Base-by-base conservation (phyloP, 1,140 invertebrate species). In the Psilanteris sp. region DNA sequence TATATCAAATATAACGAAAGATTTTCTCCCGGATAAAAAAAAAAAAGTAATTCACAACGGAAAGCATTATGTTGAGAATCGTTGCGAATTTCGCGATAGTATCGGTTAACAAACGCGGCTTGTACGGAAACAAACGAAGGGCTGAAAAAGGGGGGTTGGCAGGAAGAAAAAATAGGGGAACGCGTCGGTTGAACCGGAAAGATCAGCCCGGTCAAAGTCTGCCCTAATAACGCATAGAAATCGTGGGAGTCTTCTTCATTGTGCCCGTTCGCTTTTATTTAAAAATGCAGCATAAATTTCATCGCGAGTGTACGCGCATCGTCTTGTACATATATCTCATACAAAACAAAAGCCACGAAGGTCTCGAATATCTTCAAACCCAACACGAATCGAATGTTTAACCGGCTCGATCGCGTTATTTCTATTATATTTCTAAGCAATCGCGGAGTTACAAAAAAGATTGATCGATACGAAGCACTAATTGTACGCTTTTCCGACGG, bases 191-290 rank as follows among this genome's bases (percentile, higher is more conserved):
- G 44, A 78, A 68, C 74, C 48, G 77, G 72, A 79, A 78, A 78
- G 74, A 81, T 80, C 57, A 72, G 31, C 24, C 8, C 54, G 77
- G 61, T 78, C 75, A 74, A 79, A 79, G 78, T 77, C 70, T 43
- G 32, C 34, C 32, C 64, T 77, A 79, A 77, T 71, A 75, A 79
- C 61, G 71, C 39, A 41, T 54, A 81, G 66, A 62, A 82, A 68
- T 74, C 81, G 81, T 81, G 81, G 80, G 80, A 81, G 75, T 36
- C 10, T 18, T 8, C 16, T 18, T 52, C 22, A 46, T 57, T 26
- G 14, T 70, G 1, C 7, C 9, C 22, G 11, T 14, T 22, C 9
- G 16, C 27, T 67, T 46, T 48, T 26, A 27, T 52, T 31, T 5
- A 64, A 64, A 52, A 39, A 41, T 31, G n/a, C 13, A 0, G 1